Base-by-base conservation (phyloP, 2,888 invertebrate genomes). In the Spilarctia lutea region DNA sequence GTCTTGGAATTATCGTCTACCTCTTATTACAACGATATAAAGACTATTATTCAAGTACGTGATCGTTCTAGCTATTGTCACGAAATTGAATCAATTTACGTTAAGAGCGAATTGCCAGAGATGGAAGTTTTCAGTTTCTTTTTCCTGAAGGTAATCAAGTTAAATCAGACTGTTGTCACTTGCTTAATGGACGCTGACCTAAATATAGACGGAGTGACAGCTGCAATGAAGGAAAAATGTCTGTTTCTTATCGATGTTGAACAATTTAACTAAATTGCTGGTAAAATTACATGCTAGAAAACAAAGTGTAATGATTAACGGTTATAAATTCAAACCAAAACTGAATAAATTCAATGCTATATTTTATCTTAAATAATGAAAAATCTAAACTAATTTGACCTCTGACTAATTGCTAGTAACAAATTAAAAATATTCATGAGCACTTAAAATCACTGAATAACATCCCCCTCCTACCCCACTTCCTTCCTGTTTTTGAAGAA, bases 51-150 rank as follows among this genome's bases (percentile, higher is more conserved):
- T 69, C 74, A 2, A n/a, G 39, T 60, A 77, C 79, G 78, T 81
- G 76, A 71, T 71, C 68, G 68, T 79, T 77, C 69, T 73, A 81
- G 81, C 82, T 76, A 79, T 82, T 82, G 86, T 82, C 86, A 82
- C 81, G 85, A 86, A 91, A 91, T 90, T 87, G 86, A 91, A 90
- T 91, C 91, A 91, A 90, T 91, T 91, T 90, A 85, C 87, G 86
- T 88, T 89, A 88, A 89, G 85, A 88, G 90, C 87, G 87, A 91
- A 90, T 91, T 87, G 88, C 85, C 83, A 82, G 81, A 76, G 81
- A 76, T 83, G 85, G 83, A 79, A 70, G 86, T 85, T 89, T 89
- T 90, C 87, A 88, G 87, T 86, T 89, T 87, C 63, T 86, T 89
- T 89, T 89, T 88, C 88, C 84, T 88, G 24, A 76, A 75, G 80